Evolutionary conservation across 2,797 vertebrate species (phyloP), one percentile per base, ranked within the genome.

Genomic region (Poecilia picta): DNA sequence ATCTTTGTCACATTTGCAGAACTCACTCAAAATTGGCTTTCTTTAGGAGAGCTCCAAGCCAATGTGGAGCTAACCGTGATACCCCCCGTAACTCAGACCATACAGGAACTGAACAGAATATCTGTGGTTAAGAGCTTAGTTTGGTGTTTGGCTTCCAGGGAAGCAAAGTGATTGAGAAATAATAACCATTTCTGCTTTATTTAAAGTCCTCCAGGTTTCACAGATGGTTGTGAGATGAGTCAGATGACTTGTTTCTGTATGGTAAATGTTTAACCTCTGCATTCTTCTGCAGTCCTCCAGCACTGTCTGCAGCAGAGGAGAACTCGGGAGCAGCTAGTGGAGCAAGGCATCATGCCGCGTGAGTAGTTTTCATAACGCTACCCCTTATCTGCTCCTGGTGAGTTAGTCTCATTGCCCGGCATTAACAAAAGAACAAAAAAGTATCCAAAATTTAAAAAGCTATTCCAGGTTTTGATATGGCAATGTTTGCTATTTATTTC

Each of bases 261-360:
- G 70, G 76, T 47, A 28, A 79, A 80, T 72, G 49, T 84, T 90
- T 23, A 87, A 78, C 82, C 87, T 89, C 49, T 51, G 64, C 84
- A 45, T 92, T 83, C 89, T 73, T 79, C 94, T 79, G 71, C 94
- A 99, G 98, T 98, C 82, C 97, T 99, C 89, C 98, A 99, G 92
- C 96, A 98, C 89, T 97, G 97, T 93, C 95, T 99, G 75, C 98
- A 99, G 79, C 98, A 99, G 90, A 97, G 98, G 89, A 96, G 97
- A 83, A 98, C 95, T n/a, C 95, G 98, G 84, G 97, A 99, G 85
- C 98, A 99, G 88, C 97, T 99, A 75, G 97, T 97, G 93, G 98
- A 99, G 91, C 98, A 99, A 93, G 98, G 98, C 95, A 98, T 99
- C 96, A 98, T 99, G 98, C 97, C 98, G 86, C 97, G 98, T 99